Base-by-base conservation (phyloP, 2,113 vertebrate genomes). In the Daphoenositta chrysoptera region DNA sequence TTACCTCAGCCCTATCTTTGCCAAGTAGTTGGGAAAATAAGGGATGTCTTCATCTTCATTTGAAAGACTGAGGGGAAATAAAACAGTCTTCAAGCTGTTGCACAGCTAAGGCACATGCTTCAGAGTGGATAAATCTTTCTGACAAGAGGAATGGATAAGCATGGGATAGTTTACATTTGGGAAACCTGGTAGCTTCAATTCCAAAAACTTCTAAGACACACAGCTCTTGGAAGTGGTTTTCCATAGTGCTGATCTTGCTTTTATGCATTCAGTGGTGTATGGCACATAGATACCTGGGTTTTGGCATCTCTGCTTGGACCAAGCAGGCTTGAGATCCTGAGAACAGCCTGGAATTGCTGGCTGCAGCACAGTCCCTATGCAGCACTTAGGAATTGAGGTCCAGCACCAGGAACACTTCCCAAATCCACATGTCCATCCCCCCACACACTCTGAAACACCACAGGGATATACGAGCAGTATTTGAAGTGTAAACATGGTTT, bases 371-470 rank as follows among this genome's bases (percentile, higher is more conserved):
- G 21, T 0, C 2, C 11, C 27, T 54, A 3, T 40, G 13, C 21
- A 68, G 73, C 40, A 60, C 19, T 87, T 73, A 66, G 1, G 16
- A 79, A 78, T 81, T 58, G 57, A 68, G 15, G 31, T n/a, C 85
- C 75, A 45, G 56, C 28, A 56, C 26, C 1, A 3, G 50, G 27
- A 75, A 51, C 1, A 8, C 8, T 64, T 79, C 63, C 45, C 5
- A 4, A 31, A 24, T 35, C 3, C 0, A 11, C 1, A 1, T 0
- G 2, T n/a, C 28, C 0, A 0, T 26, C 15, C n/a, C 30, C 28
- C 14, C 0, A 1, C 28, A 17, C 13, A 2, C 26, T 44, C 66
- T 51, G n/a, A 63, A 84, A 53, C 60, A 45, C 28, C 56, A n/a
- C 35, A 64, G 65, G 60, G 81, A 50, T 79, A 42, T 39, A 47